A percentile compares a stretch with the other conserved stretches of the same genome.
Conservation (phyloP, 2,113 vertebrate genomes). For the Agapornis roseicollis region DNA sequence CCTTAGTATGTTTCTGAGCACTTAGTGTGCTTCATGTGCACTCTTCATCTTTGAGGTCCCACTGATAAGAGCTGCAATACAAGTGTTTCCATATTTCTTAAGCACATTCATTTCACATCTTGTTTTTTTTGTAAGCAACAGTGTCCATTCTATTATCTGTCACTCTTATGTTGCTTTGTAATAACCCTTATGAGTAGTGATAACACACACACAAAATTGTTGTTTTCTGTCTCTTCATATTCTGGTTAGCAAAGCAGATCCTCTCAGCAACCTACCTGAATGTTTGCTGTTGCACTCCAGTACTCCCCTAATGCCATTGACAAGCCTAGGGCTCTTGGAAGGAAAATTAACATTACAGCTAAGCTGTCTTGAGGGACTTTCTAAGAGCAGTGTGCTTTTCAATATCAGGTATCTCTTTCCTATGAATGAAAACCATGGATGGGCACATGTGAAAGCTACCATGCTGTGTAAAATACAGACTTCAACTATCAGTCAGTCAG, state of each 20-base stretch:
- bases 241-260: conserved; percentile 4
- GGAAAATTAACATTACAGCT: conserved; percentile 3
- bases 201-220: not conserved
- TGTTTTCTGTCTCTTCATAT: not conserved
- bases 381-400: not conserved
- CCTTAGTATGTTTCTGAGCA: not conserved
- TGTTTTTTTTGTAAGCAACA: not conserved
- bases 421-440: not conserved
- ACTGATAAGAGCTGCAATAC: not conserved
- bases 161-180: not conserved
- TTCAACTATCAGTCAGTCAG: not conserved
- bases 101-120: not conserved
- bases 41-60: not conserved
- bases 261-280: not conserved
- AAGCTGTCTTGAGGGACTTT: not conserved
- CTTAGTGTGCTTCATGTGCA: not conserved
- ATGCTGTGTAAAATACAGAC: not conserved
- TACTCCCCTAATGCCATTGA: not conserved
- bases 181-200: not conserved
- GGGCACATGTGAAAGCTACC: not conserved
- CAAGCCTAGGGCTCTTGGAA: not conserved
- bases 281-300: not conserved
- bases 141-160: not conserved
- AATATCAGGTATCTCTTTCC: not conserved
- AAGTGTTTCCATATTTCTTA: not conserved